Evolutionary conservation across 2,888 invertebrate genomes (phyloP), one percentile per base, ranked within the genome.

Genomic region (Thymelicus sylvestris): DNA sequence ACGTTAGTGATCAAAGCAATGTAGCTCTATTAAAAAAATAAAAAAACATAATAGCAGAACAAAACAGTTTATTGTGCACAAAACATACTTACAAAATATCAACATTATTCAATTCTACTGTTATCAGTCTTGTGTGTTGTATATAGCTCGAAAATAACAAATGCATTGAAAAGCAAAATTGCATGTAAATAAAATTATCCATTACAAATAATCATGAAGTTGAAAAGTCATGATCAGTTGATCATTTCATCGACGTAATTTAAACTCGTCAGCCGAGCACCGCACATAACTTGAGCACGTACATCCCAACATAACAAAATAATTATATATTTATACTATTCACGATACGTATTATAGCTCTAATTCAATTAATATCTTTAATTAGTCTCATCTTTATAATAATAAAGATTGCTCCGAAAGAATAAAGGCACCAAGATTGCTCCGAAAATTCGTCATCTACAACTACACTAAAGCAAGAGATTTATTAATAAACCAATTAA

Each of bases 71-170:
- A 92, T 93, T 93, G 91, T 91, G 93, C 93, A 91, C 88, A 92
- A 89, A 91, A 91, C 85, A 88, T 86, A 88, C 88, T 89, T 90
- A 92, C 86, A 93, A 91, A 90, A 88, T 88, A 92, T 85, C 82
- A 86, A 88, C 81, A 86, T 78, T 80, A 80, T 82, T 84, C 80
- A 83, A 57, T 81, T 87, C 87, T 88, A 89, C 85, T 83, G 84
- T 86, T 88, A 91, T 92, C 93, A 93, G 93, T 93, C 93, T 93
- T 93, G 93, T 93, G 92, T 92, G 90, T 90, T 92, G 92, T 92
- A 92, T 93, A 91, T 89, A 90, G 88, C 87, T 88, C 88, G 84
- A 86, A 92, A 91, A 88, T 82, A 81, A 87, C 88, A 90, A 92
- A 92, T 91, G 92, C 91, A 85, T 86, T 85, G 79, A 84, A 86